A percentile compares a stretch with the other conserved stretches of the same genome.
Conservation (phyloP, 2,888 invertebrate species). For the Diarsia rubi region DNA sequence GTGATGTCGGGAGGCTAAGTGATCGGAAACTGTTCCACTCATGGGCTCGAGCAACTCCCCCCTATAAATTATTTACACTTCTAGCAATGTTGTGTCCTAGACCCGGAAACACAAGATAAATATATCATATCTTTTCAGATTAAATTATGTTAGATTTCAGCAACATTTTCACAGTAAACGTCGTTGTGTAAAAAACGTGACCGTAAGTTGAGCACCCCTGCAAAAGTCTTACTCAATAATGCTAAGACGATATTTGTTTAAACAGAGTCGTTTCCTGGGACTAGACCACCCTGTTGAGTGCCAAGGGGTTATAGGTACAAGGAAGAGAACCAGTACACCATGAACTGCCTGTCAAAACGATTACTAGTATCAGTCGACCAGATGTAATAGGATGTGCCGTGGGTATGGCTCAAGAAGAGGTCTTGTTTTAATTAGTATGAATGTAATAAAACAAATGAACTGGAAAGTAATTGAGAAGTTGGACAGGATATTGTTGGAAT, state of each 20-base stretch:
- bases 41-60: no score
- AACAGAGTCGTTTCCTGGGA: constrained; percentile 21
- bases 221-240: constrained; percentile 19
- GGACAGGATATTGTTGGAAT: neutral
- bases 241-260: constrained; percentile 35
- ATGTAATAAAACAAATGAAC: neutral
- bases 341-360: constrained; percentile 24
- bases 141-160: no score
- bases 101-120: no score
- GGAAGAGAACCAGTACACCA: constrained; percentile 10
- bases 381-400: constrained; percentile 4
- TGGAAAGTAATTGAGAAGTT: neutral
- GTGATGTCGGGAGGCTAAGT: no score
- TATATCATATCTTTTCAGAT: no score
- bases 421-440: neutral
- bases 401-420: neutral
- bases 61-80: no score
- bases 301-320: constrained; percentile 17
- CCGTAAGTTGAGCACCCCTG: constrained; percentile 28
- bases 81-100: no score
- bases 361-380: constrained; percentile 2
- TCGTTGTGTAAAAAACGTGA: no score
- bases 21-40: no score
- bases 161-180: no score
- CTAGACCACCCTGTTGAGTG: constrained; percentile 38